These are phyloP conservation scores for Nannospalax galili DNA, from an alignment of 2,113 vertebrate species.

Conservation along the genomic window DNA sequence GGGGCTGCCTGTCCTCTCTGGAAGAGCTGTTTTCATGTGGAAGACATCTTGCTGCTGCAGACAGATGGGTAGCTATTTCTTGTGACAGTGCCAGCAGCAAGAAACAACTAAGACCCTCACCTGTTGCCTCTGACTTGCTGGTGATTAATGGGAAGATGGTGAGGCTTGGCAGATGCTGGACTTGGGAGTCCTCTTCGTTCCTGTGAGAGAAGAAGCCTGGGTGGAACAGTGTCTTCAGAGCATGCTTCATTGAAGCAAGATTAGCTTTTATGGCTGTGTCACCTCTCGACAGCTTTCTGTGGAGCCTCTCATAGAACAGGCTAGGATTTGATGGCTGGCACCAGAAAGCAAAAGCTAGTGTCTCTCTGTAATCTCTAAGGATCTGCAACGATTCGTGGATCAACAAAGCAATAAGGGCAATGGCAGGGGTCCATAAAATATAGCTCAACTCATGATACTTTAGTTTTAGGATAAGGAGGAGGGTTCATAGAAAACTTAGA, in stretches of 20 bases:
- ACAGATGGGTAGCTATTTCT: background rate
- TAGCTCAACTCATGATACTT: slow-evolving; percentile 39
- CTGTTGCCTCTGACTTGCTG: background rate
- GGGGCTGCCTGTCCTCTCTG: background rate
- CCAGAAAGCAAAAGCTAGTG: slow-evolving; percentile 21
- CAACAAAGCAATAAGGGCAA: background rate
- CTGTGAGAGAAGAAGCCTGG: background rate
- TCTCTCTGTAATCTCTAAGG: slow-evolving; percentile 38
- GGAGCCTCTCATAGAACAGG: background rate
- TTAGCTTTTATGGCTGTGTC: background rate
- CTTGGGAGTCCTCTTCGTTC: background rate
- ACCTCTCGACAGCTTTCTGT: slow-evolving; percentile 6
- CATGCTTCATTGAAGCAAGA: background rate
- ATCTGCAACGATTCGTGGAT: background rate
- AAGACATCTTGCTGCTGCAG: background rate
- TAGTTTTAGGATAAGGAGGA: slow-evolving; percentile 33
- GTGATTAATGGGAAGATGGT: background rate
- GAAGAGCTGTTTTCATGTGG: slow-evolving; percentile 3
- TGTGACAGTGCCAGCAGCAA: background rate
- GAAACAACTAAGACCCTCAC: background rate
- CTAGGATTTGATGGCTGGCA: slow-evolving; percentile 13
- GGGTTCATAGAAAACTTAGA: background rate
- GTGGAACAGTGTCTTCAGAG: background rate
- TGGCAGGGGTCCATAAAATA: background rate
- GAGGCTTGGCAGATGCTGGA: slow-evolving; percentile 20